A percentile compares a stretch with the other conserved stretches of the same genome.
Conservation (phyloP, 2,888 invertebrate genomes). For the Cryptosula pallasiana region DNA sequence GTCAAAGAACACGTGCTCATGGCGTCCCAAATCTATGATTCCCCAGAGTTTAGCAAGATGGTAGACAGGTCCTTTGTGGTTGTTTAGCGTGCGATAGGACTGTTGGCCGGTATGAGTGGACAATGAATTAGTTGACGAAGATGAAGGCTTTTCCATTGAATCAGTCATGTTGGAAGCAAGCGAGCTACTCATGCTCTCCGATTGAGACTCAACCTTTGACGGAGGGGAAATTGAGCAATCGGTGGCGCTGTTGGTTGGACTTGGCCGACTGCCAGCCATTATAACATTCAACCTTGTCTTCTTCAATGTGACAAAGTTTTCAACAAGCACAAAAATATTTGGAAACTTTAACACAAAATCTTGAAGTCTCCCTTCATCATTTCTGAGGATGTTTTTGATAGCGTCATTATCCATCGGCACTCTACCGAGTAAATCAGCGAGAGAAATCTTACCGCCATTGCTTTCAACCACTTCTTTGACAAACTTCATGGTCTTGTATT, state of each 20-base stretch:
- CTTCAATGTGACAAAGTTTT: constrained; percentile 44
- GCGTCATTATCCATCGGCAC: constrained; percentile 25
- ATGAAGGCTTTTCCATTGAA: not conserved
- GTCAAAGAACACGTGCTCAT: constrained; percentile 55
- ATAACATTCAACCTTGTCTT: constrained; percentile 51
- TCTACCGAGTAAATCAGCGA: constrained; percentile 21
- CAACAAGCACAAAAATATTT: constrained; percentile 46
- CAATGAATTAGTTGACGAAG: not conserved
- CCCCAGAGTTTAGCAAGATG: constrained; percentile 55
- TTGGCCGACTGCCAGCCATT: constrained; percentile 48
- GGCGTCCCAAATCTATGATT: constrained; percentile 53
- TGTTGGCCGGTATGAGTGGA: not conserved
- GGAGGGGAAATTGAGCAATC: constrained; percentile 17
- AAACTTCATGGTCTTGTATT: constrained; percentile 53
- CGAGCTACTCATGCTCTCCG: constrained; percentile 26
- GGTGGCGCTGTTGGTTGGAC: not conserved
- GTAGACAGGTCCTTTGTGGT: constrained; percentile 49
- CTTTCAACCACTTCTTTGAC: constrained; percentile 51
- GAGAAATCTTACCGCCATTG: constrained; percentile 31
- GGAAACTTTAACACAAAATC: constrained; percentile 47
- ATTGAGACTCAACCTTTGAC: constrained; percentile 6
- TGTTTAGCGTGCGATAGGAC: constrained; percentile 36
- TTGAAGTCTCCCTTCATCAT: constrained; percentile 34
- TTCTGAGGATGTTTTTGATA: constrained; percentile 17
- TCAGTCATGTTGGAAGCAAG: constrained; percentile 27